Evolutionary conservation across 2,888 invertebrate genomes (phyloP).

Genomic region (Heliconius cydno): DNA sequence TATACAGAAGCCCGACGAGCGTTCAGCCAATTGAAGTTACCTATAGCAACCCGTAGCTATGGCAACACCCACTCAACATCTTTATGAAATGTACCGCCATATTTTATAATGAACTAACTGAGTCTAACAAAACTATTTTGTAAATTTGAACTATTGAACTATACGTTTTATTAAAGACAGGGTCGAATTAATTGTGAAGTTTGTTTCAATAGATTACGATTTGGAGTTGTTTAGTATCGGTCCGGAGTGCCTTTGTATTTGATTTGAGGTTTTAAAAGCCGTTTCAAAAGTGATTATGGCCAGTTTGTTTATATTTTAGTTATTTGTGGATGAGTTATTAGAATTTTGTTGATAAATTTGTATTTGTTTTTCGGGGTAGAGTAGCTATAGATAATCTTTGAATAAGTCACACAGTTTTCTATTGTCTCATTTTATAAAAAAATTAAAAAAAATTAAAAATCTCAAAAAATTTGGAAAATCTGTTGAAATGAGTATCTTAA

Average conservation of each 20-base stretch:
- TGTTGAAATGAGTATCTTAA: no score
- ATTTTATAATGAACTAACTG: slow-evolving; percentile 64
- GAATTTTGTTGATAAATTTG: no score
- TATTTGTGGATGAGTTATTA: background rate
- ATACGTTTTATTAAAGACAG: slow-evolving; percentile 50
- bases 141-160: slow-evolving; percentile 52
- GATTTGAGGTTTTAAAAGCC: slow-evolving; percentile 34
- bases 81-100: slow-evolving; percentile 68
- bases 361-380: no score
- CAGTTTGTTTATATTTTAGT: slow-evolving; percentile 19
- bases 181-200: slow-evolving; percentile 53
- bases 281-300: slow-evolving; percentile 19
- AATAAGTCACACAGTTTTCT: no score
- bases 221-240: slow-evolving; percentile 38
- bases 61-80: slow-evolving; percentile 61
- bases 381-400: no score
- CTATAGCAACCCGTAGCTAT: slow-evolving; percentile 69
- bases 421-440: no score
- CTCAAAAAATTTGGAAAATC: no score
- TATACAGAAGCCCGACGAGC: slow-evolving; percentile 55
- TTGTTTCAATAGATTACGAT: slow-evolving; percentile 49
- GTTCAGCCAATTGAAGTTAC: slow-evolving; percentile 70
- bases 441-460: no score
- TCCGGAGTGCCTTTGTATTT: slow-evolving; percentile 33
- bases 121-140: slow-evolving; percentile 59